Percentiles rank a stretch among this genome's conserved stretches.
Evolutionary conservation across 2,888 invertebrate species (phyloP).

Genomic region (Pseudococcus viburni): DNA sequence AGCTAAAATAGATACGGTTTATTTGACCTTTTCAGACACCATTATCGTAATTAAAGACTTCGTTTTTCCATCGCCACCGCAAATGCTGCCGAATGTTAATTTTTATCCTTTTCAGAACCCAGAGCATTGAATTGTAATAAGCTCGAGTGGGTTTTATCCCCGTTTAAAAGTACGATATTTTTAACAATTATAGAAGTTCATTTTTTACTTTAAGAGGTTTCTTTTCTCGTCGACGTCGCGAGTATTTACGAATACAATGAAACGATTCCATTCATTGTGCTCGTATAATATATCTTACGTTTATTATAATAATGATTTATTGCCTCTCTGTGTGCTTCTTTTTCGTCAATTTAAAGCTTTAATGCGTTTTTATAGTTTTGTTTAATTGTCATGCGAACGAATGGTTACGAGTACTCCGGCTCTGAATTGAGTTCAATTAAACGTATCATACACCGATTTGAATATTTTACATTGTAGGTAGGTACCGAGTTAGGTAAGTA

Average conservation of each 20-base stretch:
- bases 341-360: conserved; percentile 40
- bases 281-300: conserved; percentile 28
- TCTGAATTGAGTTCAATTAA: conserved; percentile 40
- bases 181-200: conserved; percentile 15
- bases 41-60: conserved; percentile 49
- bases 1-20: conserved; percentile 27
- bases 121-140: background rate
- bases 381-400: conserved; percentile 52
- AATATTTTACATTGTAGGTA: background rate
- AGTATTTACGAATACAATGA: conserved; percentile 53
- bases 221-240: conserved; percentile 17
- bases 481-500: background rate
- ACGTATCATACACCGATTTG: background rate
- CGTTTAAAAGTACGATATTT: conserved; percentile 2
- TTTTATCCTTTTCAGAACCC: conserved; percentile 4
- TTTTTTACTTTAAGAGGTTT: conserved; percentile 37
- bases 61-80: background rate
- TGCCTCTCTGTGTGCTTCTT: background rate
- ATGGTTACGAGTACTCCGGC: background rate
- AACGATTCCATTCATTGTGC: conserved; percentile 23
- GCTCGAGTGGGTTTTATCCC: background rate
- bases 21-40: conserved; percentile 29
- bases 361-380: conserved; percentile 43
- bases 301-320: conserved; percentile 56
- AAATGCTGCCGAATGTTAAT: conserved; percentile 19